Base-by-base conservation (phyloP, 2,113 vertebrate species). In the Paramisgurnus dabryanus region DNA sequence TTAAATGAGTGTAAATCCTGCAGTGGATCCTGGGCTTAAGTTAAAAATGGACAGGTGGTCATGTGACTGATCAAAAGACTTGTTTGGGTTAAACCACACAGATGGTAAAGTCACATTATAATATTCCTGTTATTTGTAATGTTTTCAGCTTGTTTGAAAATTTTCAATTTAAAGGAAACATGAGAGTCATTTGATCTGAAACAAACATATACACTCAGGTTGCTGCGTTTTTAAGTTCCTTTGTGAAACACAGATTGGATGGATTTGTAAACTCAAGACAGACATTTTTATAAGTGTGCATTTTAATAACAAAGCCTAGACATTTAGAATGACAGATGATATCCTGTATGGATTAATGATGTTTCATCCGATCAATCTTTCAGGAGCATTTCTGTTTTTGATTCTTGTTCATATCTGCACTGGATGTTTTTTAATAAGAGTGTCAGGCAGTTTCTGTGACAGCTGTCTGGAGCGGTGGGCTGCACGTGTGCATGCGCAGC, bases 361-460 rank as follows among this genome's bases (percentile, higher is more conserved):
- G 6, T 73, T 72, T 72, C 17, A 12, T 43, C 9, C 39, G 12
- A 18, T 58, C 70, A 72, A 3, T 72, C 50, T 43, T 60, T 43
- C 50, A 41, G 40, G 69, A 18, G 50, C 69, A 15, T 3, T 18
- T 55, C n/a, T 58, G 17, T 58, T 73, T 43, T 50, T 71, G 34
- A 76, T 65, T 61, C 63, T 78, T 74, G 9, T 55, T 58, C 43
- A 61, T 60, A 17, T 6, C 47, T 79, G 70, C 45, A 13, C 41
- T 72, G 82, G 43, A 75, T 80, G 67, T 17, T 18, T 57, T 75
- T 17, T 78, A 81, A 78, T 78, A 57, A 75, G 75, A 41, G 17
- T 49, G 83, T 70, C 76, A 78, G 55, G 67, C 60, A 61, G 75
- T 65, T 81, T 22, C 71, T 67, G 39, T 74, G 75, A 79, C 40